Evolutionary conservation across 2,797 vertebrate genomes (phyloP).

Genomic region (Falco columbarius): DNA sequence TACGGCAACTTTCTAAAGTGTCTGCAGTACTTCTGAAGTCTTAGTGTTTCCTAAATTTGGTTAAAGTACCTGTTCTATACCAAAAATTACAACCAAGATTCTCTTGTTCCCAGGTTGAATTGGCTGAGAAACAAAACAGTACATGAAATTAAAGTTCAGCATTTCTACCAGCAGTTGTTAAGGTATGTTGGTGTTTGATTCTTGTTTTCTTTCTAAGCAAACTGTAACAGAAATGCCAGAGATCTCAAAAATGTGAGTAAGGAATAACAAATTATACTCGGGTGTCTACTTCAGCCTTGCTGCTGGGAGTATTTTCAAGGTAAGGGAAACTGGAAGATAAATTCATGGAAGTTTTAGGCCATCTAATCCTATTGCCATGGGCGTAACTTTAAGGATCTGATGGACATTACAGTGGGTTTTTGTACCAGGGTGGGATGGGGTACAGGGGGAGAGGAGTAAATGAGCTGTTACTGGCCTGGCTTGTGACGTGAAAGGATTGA

Average conservation of each 20-base stretch:
- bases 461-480: background rate
- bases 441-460: background rate
- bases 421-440: background rate
- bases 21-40: background rate
- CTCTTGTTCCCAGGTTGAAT: conserved; percentile 76
- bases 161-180: conserved; percentile 85
- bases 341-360: background rate
- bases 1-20: background rate
- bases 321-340: background rate
- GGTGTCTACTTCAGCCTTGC: background rate
- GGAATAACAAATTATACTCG: accelerated
- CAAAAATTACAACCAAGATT: background rate
- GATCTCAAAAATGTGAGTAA: background rate
- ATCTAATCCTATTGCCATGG: background rate
- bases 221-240: background rate
- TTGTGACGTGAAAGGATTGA: background rate
- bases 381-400: background rate
- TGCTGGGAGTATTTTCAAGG: background rate
- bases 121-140: conserved; percentile 78
- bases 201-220: background rate
- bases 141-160: conserved; percentile 89
- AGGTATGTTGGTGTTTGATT: conserved; percentile 78
- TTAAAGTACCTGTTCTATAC: background rate
- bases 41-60: background rate
- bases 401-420: accelerated